Conservation (phyloP, 2,888 invertebrate species). For the Hypsopygia costalis region DNA sequence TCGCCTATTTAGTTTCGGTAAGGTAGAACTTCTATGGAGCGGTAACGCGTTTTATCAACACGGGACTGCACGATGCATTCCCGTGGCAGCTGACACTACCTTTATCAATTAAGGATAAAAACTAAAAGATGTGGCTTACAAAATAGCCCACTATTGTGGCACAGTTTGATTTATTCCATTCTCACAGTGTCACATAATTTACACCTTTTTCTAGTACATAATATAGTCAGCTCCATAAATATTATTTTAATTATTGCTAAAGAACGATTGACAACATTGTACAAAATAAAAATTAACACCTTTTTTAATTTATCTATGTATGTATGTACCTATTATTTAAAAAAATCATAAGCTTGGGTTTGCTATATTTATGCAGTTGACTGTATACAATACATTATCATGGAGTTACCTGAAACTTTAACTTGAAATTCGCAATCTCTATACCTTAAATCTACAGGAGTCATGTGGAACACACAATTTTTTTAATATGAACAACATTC, state of each 20-base stretch:
- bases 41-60: no score
- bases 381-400: slow-evolving; percentile 7
- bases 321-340: no score
- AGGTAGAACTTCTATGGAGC: no score
- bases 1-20: no score
- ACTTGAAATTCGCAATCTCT: background rate
- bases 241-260: slow-evolving; percentile 20
- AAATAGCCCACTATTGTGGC: slow-evolving; percentile 70
- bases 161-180: slow-evolving; percentile 70
- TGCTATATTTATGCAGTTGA: slow-evolving; percentile 14
- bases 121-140: slow-evolving; percentile 36
- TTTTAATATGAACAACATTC: background rate
- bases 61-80: no score
- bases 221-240: slow-evolving; percentile 42
- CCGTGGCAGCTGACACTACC: no score
- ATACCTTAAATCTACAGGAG: background rate
- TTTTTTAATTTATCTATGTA: no score
- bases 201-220: slow-evolving; percentile 40
- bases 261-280: no score
- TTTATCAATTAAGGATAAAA: no score
- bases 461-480: background rate
- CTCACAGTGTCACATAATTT: slow-evolving; percentile 54
- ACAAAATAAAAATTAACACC: no score
- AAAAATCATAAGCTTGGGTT: background rate
- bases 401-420: slow-evolving; percentile 6